Conservation (phyloP, 2,797 vertebrate species). For the Rhodeus uyekii region DNA sequence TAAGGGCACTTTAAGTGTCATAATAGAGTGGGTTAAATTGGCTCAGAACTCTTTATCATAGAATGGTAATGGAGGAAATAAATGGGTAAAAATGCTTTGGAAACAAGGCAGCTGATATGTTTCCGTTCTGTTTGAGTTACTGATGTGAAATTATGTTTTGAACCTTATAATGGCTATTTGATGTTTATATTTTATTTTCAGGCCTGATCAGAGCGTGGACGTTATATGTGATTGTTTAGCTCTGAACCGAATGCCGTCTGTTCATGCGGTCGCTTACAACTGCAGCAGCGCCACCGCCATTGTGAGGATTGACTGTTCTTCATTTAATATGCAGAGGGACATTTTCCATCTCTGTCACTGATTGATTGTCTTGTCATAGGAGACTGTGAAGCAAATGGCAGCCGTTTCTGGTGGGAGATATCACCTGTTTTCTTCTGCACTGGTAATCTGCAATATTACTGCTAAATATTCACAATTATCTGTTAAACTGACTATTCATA, state of each 20-base stretch:
- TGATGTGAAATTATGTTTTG: background rate
- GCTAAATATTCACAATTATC: background rate
- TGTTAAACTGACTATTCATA: background rate
- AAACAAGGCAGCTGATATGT: background rate
- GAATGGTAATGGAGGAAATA: background rate
- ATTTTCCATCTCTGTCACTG: constrained; percentile 34
- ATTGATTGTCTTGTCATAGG: constrained; percentile 56
- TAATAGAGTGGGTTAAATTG: background rate
- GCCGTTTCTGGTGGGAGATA: constrained; percentile 67
- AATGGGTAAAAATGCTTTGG: background rate
- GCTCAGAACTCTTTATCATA: background rate
- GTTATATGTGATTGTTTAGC: constrained; percentile 71
- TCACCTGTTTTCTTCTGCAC: constrained; percentile 69
- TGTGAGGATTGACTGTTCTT: constrained; percentile 66
- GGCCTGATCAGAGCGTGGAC: constrained; percentile 76
- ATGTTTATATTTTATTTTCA: constrained; percentile 51
- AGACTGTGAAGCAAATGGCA: constrained; percentile 69
- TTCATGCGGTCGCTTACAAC: constrained; percentile 73
- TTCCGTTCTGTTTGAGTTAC: background rate
- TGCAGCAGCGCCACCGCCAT: constrained; percentile 65
- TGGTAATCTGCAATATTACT: constrained; percentile 25
- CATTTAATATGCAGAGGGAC: constrained; percentile 20
- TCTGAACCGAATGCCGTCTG: constrained; percentile 62
- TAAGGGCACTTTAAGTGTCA: background rate
- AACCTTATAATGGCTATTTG: background rate